These are phyloP conservation scores for Idaea straminata DNA, from an alignment of 2,888 invertebrate species.

Conservation along the genomic window DNA sequence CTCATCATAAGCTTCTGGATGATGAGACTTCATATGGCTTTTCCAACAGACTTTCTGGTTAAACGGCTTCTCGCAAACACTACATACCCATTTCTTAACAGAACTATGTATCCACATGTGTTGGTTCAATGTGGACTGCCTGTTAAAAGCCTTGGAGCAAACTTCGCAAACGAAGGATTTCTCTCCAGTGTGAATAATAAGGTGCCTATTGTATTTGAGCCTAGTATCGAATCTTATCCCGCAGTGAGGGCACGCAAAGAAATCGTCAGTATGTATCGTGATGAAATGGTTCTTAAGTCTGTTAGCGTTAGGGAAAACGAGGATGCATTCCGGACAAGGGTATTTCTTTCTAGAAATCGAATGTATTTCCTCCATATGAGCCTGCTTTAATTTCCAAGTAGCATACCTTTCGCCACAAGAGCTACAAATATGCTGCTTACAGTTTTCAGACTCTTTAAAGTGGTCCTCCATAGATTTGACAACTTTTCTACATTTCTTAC, in stretches of 20 bases:
- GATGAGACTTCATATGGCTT: conserved; percentile 62
- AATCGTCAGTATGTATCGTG: conserved; percentile 48
- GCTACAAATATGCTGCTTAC: conserved; percentile 50
- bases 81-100: conserved; percentile 53
- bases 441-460: conserved; percentile 39
- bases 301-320: conserved; percentile 42
- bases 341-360: conserved; percentile 44
- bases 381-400: conserved; percentile 38
- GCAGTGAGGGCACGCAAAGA: conserved; percentile 49
- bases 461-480: conserved; percentile 47
- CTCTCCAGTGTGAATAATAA: conserved; percentile 67
- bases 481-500: conserved; percentile 44
- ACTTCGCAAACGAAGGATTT: conserved; percentile 68
- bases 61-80: conserved; percentile 52
- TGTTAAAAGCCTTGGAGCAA: conserved; percentile 62
- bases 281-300: conserved; percentile 50
- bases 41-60: conserved; percentile 54
- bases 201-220: conserved; percentile 64
- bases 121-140: conserved; percentile 55
- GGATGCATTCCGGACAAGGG: conserved; percentile 49
- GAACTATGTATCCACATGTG: conserved; percentile 68
- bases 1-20: conserved; percentile 44
- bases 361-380: conserved; percentile 49
- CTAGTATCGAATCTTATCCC: conserved; percentile 64
- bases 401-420: conserved; percentile 52